Evolutionary conservation across 2,797 vertebrate genomes (phyloP).

Genomic region (Melanotaenia trifasciata): DNA sequence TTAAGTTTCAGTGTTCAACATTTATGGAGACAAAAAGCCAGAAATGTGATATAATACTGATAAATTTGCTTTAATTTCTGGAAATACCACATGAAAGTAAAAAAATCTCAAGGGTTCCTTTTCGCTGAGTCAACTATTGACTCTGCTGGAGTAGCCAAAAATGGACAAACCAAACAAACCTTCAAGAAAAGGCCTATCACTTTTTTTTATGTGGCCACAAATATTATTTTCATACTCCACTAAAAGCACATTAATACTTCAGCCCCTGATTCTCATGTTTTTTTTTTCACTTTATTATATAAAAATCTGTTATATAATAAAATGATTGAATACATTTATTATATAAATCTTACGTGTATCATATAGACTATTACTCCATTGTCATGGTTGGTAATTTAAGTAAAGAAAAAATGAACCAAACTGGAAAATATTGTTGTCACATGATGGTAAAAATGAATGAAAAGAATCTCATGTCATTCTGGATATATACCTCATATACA

Average conservation of each 20-base stretch:
- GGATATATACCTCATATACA: too few relatives aligned
- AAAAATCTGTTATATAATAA: too few relatives aligned
- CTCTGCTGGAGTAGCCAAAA: neutral
- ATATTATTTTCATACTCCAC: neutral
- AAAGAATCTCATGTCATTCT: too few relatives aligned
- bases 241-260: too few relatives aligned
- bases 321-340: too few relatives aligned
- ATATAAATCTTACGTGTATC: too few relatives aligned
- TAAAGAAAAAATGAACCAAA: neutral
- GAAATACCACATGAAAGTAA: neutral
- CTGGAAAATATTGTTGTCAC: neutral
- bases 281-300: too few relatives aligned
- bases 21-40: neutral
- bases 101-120: neutral
- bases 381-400: neutral
- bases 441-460: too few relatives aligned
- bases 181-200: neutral
- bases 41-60: neutral
- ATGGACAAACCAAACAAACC: neutral
- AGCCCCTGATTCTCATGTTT: too few relatives aligned
- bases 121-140: neutral
- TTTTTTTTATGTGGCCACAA: neutral
- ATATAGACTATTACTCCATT: neutral
- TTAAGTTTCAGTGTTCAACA: neutral
- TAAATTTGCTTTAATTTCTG: neutral